These are phyloP conservation scores for Oenanthe melanoleuca DNA, from an alignment of 2,113 vertebrate species.

Conservation along the genomic window DNA sequence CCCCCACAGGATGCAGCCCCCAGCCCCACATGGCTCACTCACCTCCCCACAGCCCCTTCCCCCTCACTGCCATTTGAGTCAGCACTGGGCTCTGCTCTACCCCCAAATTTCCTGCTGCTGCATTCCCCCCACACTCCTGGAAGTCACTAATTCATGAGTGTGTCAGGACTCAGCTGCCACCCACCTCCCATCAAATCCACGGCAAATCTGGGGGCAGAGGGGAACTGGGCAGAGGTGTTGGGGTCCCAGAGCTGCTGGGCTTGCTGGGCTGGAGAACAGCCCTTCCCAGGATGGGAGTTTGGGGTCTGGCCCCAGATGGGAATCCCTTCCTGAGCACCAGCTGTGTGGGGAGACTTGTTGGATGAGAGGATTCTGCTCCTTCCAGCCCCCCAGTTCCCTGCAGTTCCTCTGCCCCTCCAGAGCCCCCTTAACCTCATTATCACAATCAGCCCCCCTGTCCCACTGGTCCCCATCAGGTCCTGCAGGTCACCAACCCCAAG, in stretches of 20 bases:
- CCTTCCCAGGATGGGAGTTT: background rate
- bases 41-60: background rate
- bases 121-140: background rate
- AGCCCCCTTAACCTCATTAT: background rate
- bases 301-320: background rate
- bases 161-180: background rate
- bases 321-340: background rate
- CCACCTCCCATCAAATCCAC: accelerated
- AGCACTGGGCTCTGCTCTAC: background rate
- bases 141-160: background rate
- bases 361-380: background rate
- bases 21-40: too few relatives aligned
- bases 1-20: too few relatives aligned
- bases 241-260: background rate
- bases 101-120: too few relatives aligned
- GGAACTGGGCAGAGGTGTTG: background rate
- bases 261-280: background rate
- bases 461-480: background rate
- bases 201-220: background rate
- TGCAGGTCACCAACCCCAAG: accelerated
- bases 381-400: background rate
- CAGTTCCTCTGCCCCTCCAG: background rate
- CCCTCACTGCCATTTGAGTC: background rate
- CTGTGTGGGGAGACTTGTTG: background rate
- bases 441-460: background rate